phyloP scores from a whole-genome alignment of 2,888 invertebrate species.

The Lycia hirtaria region DNA sequence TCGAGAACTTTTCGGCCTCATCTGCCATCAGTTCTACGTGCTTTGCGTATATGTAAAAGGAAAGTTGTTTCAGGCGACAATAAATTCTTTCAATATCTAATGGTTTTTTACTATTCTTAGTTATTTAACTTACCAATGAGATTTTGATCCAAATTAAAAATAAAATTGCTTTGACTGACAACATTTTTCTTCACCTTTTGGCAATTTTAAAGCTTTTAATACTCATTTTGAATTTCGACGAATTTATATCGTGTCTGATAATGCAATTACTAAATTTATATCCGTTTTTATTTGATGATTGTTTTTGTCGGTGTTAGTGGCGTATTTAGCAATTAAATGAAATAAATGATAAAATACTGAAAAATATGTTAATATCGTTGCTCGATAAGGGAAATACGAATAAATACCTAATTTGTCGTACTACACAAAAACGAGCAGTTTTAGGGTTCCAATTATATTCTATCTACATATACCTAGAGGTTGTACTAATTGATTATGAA shows the following conservation, averaged over 20 bases:
- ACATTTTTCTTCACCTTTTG: background rate
- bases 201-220: background rate
- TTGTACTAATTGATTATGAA: too few relatives aligned
- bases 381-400: background rate
- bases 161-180: background rate
- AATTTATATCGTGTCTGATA: background rate
- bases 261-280: background rate
- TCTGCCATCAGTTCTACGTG: too few relatives aligned
- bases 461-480: too few relatives aligned
- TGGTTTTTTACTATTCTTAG: too few relatives aligned
- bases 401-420: too few relatives aligned
- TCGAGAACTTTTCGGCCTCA: too few relatives aligned
- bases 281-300: background rate
- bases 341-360: background rate
- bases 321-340: background rate
- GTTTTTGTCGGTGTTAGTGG: too few relatives aligned
- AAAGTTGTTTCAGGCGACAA: too few relatives aligned
- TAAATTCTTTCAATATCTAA: too few relatives aligned
- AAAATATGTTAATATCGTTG: background rate
- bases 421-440: too few relatives aligned
- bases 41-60: too few relatives aligned
- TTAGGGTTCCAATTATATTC: too few relatives aligned
- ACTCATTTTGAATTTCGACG: background rate
- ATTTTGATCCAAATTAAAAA: conserved; percentile 2
- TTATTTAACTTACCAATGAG: background rate